Percentiles rank a stretch among this genome's conserved stretches.
Conservation (phyloP, 2,888 invertebrate species). For the Aproaerema taeniolella region DNA sequence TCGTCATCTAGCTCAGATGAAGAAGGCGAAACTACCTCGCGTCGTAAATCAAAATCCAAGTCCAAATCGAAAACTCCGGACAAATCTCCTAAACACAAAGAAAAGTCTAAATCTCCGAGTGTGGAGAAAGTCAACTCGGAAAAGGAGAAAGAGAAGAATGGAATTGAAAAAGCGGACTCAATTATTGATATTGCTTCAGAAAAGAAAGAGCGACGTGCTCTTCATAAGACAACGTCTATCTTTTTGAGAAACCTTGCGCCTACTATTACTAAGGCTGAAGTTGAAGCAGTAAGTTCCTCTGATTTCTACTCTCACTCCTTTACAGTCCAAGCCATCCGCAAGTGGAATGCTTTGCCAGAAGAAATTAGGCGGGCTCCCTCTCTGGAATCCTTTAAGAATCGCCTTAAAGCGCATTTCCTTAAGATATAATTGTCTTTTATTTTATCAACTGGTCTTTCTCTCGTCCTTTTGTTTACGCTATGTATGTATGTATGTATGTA, state of each 20-base stretch:
- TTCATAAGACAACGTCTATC: slow-evolving; percentile 98
- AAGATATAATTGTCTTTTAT: too few species aligned
- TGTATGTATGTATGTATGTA: too few species aligned
- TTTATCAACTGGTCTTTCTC: too few species aligned
- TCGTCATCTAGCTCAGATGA: slow-evolving; percentile 73
- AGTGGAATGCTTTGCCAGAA: too few species aligned
- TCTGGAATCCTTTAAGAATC: too few species aligned
- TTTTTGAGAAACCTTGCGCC: slow-evolving; percentile 97
- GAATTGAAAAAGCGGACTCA: slow-evolving; percentile 66
- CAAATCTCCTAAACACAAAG: slow-evolving; percentile 51
- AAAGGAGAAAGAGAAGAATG: slow-evolving; percentile 51
- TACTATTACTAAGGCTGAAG: slow-evolving; percentile 96
- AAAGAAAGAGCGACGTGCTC: slow-evolving; percentile 79
- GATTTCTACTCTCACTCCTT: too few species aligned
- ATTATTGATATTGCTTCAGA: slow-evolving; percentile 67
- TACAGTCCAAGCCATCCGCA: too few species aligned
- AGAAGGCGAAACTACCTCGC: slow-evolving; percentile 53
- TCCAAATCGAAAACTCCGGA: slow-evolving; percentile 56
- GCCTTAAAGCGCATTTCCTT: too few species aligned
- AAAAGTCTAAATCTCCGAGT: slow-evolving; percentile 50
- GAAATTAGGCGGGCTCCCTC: too few species aligned
- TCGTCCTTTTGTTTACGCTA: too few species aligned
- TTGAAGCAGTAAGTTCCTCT: slow-evolving; percentile 89
- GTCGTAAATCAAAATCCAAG: slow-evolving; percentile 62
- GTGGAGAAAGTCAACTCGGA: slow-evolving; percentile 40